Evolutionary conservation across 2,113 vertebrate genomes (phyloP).

Genomic region (Engystomops pustulosus): DNA sequence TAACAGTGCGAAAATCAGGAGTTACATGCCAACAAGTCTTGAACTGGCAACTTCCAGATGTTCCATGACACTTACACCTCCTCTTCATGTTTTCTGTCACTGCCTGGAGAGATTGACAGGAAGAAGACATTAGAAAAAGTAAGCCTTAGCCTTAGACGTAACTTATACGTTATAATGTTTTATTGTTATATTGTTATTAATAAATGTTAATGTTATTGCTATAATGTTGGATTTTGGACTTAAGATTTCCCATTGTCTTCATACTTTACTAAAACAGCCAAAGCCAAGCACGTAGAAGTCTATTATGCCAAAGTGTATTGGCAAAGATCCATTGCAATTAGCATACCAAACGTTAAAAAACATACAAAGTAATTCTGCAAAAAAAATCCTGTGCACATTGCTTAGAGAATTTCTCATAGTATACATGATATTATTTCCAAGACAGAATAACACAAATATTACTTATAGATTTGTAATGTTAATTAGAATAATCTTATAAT

Average conservation of each 20-base stretch:
- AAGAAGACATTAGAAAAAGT: neutral
- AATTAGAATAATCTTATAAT: too few relatives aligned
- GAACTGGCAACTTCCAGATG: constrained; percentile 92
- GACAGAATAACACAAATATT: too few relatives aligned
- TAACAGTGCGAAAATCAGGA: constrained; percentile 86
- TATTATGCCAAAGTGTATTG: neutral
- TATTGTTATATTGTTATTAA: too few relatives aligned
- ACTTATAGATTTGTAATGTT: too few relatives aligned
- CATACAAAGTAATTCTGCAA: too few relatives aligned
- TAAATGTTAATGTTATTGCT: too few relatives aligned
- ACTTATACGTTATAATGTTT: too few relatives aligned
- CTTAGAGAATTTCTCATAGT: too few relatives aligned
- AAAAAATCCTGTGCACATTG: too few relatives aligned
- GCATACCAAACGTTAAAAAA: neutral
- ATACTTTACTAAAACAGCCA: neutral
- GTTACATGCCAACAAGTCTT: constrained; percentile 92
- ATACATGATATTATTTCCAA: too few relatives aligned
- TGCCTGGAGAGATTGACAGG: constrained; percentile 70
- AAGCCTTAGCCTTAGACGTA: too few relatives aligned
- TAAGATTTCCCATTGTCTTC: neutral
- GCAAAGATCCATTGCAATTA: neutral
- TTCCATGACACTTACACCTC: constrained; percentile 92
- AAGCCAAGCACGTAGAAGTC: neutral
- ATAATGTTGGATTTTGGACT: neutral
- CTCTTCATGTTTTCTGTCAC: constrained; percentile 89